Percentiles rank a stretch among this genome's conserved stretches.
Evolutionary conservation across 2,113 vertebrate species (phyloP).

Genomic region (Xiphorhynchus elegans): DNA sequence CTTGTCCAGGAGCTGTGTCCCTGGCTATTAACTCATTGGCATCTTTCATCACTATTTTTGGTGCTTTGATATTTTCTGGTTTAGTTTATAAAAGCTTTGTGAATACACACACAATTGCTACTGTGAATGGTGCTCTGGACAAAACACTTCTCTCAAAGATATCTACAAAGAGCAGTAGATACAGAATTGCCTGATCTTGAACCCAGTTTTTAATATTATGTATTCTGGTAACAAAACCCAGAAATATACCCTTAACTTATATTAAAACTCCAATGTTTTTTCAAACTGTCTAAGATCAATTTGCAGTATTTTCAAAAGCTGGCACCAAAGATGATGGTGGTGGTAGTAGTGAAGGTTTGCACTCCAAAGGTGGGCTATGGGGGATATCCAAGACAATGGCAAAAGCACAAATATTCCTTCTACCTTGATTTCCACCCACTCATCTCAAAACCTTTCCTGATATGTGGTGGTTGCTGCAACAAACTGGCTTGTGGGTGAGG

Average conservation of each 20-base stretch:
- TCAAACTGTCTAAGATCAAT: not conserved
- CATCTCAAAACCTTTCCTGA: not conserved
- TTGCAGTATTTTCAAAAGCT: not conserved
- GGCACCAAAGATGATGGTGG: rapidly evolving
- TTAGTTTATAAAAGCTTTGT: constrained; percentile 28
- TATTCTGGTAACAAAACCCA: not conserved
- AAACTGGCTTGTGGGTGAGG: not conserved
- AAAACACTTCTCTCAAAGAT: not conserved
- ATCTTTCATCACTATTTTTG: constrained; percentile 29
- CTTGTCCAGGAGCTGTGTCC: constrained; percentile 42
- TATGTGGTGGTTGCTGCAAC: not conserved
- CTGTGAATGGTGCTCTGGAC: not conserved
- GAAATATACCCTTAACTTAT: not conserved
- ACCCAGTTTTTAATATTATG: not conserved
- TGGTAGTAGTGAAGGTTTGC: not conserved
- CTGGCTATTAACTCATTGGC: constrained; percentile 42
- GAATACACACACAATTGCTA: not conserved
- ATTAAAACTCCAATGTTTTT: not conserved
- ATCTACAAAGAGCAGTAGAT: not conserved
- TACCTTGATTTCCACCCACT: not conserved
- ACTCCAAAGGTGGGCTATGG: not conserved
- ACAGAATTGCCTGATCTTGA: not conserved
- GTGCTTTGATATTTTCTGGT: constrained; percentile 38
- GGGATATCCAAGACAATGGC: not conserved
- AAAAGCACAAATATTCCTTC: not conserved